A percentile compares a stretch with the other conserved stretches of the same genome.
Evolutionary conservation across 2,888 invertebrate genomes (phyloP).

Genomic region (Conchocele bisecta): DNA sequence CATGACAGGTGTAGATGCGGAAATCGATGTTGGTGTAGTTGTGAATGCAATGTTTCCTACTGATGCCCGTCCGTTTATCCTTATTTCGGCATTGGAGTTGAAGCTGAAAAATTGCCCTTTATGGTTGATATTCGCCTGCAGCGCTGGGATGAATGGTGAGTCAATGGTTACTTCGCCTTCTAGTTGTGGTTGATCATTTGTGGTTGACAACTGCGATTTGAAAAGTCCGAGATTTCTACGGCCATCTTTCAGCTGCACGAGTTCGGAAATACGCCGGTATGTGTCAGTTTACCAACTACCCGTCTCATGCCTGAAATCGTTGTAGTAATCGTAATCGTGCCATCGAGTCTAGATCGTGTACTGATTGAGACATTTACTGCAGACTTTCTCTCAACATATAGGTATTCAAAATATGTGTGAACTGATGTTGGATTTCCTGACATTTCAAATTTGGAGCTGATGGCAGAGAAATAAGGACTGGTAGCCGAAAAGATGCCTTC

Average conservation of each 20-base stretch:
- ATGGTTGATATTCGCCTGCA: too few species aligned
- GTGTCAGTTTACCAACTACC: slow-evolving; percentile 19
- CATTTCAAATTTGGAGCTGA: slow-evolving; percentile 30
- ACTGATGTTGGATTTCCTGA: slow-evolving; percentile 22
- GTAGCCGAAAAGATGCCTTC: slow-evolving; percentile 28
- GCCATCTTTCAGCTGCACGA: slow-evolving; percentile 28
- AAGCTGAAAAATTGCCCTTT: slow-evolving; percentile 22
- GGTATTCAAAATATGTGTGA: slow-evolving; percentile 11
- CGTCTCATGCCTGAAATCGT: slow-evolving; percentile 34
- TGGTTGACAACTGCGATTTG: slow-evolving; percentile 1
- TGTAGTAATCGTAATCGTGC: slow-evolving; percentile 23
- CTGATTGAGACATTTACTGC: slow-evolving; percentile 23
- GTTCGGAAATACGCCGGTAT: slow-evolving; percentile 32
- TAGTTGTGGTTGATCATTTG: neutral
- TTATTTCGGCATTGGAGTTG: slow-evolving; percentile 26
- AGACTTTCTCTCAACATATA: slow-evolving; percentile 16
- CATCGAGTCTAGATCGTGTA: slow-evolving; percentile 1
- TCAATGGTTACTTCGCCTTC: neutral
- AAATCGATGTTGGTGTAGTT: slow-evolving; percentile 6
- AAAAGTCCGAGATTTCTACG: slow-evolving; percentile 31
- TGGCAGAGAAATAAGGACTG: slow-evolving; percentile 27
- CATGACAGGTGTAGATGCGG: neutral
- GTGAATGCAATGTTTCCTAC: slow-evolving; percentile 22
- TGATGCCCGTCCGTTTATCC: slow-evolving; percentile 27
- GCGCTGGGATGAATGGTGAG: too few species aligned